Conservation (phyloP, 2,797 vertebrate species). For the Lagocephalus sceleratus region DNA sequence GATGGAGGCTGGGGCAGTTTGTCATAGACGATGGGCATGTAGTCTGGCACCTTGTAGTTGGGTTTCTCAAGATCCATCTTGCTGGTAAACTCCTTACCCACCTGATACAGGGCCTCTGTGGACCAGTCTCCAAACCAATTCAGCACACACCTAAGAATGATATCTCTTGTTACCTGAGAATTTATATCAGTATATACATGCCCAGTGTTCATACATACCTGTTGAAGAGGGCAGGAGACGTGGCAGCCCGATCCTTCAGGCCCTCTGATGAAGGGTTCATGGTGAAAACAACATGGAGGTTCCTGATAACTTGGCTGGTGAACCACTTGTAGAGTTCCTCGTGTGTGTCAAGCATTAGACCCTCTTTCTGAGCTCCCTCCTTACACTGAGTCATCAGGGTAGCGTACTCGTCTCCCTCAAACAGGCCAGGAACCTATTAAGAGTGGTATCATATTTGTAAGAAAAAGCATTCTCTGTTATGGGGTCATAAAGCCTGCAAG, state of each 20-base stretch:
- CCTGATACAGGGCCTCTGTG: constrained; percentile 96
- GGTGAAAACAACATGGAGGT: constrained; percentile 98
- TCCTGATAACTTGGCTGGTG: constrained; percentile 98
- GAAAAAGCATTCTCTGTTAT: neutral
- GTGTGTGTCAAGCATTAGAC: constrained; percentile 96
- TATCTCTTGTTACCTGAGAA: neutral
- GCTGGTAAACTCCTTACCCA: constrained; percentile 98
- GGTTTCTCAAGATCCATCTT: constrained; percentile 99
- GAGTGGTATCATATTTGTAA: neutral
- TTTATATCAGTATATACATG: neutral
- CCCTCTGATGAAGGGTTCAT: constrained; percentile 99
- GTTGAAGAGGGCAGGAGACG: constrained; percentile 97
- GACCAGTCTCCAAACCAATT: constrained; percentile 99
- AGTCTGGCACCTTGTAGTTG: constrained; percentile 95
- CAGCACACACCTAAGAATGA: constrained; percentile 85
- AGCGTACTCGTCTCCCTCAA: constrained; percentile 97
- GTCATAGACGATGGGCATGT: constrained; percentile 96
- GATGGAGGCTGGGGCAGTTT: constrained; percentile 92
- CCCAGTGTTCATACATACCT: constrained; percentile 72
- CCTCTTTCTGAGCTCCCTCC: constrained; percentile 98
- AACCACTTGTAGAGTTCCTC: constrained; percentile 99
- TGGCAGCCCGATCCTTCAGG: constrained; percentile 96
- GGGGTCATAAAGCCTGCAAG: neutral
- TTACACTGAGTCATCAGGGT: constrained; percentile 99
- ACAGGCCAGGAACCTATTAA: constrained; percentile 92